Conservation (phyloP, 2,888 invertebrate species). For the Tiphia femorata region DNA sequence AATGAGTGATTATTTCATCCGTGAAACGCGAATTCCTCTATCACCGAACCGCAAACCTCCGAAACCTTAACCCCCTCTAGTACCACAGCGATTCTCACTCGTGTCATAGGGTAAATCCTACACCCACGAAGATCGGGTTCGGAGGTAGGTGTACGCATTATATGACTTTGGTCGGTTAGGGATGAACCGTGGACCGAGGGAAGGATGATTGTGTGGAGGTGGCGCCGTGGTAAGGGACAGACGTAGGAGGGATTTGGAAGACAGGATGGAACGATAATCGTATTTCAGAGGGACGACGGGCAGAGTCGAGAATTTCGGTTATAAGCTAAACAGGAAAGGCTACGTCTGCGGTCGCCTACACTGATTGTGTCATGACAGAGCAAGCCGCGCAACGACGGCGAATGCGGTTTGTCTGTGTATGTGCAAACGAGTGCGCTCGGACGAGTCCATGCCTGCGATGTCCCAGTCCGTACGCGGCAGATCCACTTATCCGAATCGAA, state of each 20-base stretch:
- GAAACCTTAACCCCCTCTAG: too few species aligned
- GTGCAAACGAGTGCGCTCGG: constrained; percentile 8
- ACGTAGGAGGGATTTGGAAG: too few species aligned
- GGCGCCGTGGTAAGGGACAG: constrained; percentile 22
- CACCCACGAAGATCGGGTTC: too few species aligned
- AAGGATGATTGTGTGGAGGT: constrained; percentile 16
- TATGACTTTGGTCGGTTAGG: too few species aligned
- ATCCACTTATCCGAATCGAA: background rate
- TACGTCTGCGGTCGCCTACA: background rate
- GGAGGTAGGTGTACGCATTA: too few species aligned
- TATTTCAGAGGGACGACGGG: constrained; percentile 42
- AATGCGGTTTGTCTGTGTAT: constrained; percentile 10
- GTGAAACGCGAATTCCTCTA: too few species aligned
- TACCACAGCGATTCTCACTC: too few species aligned
- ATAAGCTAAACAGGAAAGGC: constrained; percentile 4
- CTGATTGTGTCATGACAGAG: constrained; percentile 9
- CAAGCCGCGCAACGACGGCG: constrained; percentile 1
- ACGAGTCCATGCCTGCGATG: too few species aligned
- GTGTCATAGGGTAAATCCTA: too few species aligned
- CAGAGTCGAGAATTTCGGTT: background rate
- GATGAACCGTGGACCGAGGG: too few species aligned
- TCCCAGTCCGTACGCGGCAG: background rate
- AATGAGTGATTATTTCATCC: too few species aligned
- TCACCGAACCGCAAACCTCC: too few species aligned
- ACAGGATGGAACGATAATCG: constrained; percentile 57